Percentiles rank a stretch among this genome's conserved stretches.
Evolutionary conservation across 2,113 vertebrate genomes (phyloP).

Genomic region (Arvicanthis niloticus): DNA sequence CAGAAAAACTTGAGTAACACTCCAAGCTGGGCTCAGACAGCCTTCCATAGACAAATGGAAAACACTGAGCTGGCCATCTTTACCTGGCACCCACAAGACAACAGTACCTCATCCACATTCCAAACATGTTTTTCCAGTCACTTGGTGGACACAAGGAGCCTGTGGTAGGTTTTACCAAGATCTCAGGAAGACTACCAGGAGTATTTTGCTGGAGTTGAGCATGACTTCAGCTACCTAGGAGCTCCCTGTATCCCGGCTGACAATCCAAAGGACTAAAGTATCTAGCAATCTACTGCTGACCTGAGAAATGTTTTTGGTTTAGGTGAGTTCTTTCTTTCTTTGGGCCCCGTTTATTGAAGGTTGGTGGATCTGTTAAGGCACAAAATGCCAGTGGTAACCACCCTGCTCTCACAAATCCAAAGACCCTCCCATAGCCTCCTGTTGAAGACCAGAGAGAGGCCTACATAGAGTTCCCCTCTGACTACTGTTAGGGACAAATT

Average conservation of each 20-base stretch:
- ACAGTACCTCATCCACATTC: rapidly evolving
- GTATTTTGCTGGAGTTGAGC: too few species aligned
- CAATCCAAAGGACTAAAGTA: rapidly evolving
- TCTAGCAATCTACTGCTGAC: too few species aligned
- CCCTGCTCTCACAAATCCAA: rapidly evolving
- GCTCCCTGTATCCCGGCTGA: rapidly evolving
- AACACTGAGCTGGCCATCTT: too few species aligned
- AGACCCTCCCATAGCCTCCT: rapidly evolving
- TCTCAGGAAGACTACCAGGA: rapidly evolving
- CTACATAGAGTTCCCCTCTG: rapidly evolving
- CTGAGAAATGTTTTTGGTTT: background rate
- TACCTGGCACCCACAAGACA: background rate
- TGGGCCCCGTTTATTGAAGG: background rate
- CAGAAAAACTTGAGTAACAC: background rate
- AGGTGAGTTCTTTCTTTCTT: too few species aligned
- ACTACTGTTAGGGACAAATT: too few species aligned
- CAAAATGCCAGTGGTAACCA: too few species aligned
- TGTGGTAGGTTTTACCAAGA: background rate
- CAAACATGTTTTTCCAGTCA: background rate
- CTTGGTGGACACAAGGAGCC: background rate
- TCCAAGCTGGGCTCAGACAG: too few species aligned
- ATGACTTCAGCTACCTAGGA: too few species aligned
- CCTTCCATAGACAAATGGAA: background rate
- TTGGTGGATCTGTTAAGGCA: background rate
- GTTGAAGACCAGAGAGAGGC: background rate